Percentiles rank a stretch among this genome's conserved stretches.
phyloP scores from a whole-genome alignment of 1,140 invertebrate species.

The Leptinotarsa undecemlineata region DNA sequence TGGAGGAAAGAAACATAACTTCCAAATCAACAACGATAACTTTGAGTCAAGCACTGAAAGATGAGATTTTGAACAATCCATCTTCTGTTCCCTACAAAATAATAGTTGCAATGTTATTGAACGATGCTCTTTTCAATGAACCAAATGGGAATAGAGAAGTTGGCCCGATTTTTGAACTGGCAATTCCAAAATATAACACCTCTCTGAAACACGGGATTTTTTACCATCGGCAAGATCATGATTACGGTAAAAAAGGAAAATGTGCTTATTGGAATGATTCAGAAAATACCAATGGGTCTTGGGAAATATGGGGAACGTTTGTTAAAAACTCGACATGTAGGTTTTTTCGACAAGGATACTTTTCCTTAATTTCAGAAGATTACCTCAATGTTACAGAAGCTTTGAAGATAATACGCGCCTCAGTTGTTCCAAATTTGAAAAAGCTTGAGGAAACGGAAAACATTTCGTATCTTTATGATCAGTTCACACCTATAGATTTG shows the following conservation, averaged over 20 bases:
- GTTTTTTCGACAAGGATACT: conserved; percentile 8
- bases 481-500: neutral
- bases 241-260: neutral
- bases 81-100: neutral
- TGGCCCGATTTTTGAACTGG: neutral
- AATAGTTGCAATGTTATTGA: conserved; percentile 9
- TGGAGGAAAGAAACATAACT: too few relatives aligned
- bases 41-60: too few relatives aligned
- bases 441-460: neutral
- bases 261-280: neutral
- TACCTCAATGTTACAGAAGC: neutral
- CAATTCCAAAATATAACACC: neutral
- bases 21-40: too few relatives aligned
- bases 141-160: neutral
- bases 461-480: neutral
- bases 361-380: neutral
- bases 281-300: neutral
- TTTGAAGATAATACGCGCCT: neutral
- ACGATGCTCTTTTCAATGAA: conserved; percentile 14
- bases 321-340: neutral
- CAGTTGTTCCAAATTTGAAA: neutral
- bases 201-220: neutral
- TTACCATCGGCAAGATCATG: neutral
- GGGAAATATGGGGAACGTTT: neutral
- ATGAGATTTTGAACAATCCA: too few relatives aligned